Evolutionary conservation across 1,140 invertebrate genomes (phyloP).

Genomic region (Telenomus remus): DNA sequence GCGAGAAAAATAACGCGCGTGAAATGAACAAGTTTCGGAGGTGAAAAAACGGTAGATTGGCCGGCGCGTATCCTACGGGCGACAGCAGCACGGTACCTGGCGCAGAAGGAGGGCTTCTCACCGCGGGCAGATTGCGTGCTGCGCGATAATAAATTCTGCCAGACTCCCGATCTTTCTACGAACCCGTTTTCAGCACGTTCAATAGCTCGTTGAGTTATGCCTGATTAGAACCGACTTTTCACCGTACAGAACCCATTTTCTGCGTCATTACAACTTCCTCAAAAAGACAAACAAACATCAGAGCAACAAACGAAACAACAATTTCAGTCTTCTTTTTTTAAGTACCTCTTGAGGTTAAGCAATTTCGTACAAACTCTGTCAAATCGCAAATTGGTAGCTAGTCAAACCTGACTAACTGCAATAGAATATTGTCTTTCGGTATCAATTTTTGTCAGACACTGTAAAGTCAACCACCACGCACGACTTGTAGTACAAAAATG

Average conservation of each 20-base stretch:
- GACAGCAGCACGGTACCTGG: slow-evolving; percentile 13
- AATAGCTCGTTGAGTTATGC: slow-evolving; percentile 30
- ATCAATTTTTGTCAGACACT: too few species aligned
- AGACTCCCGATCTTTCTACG: slow-evolving; percentile 30
- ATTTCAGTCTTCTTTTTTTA: too few species aligned
- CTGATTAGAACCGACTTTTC: slow-evolving; percentile 32
- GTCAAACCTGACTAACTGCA: too few species aligned
- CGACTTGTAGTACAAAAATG: too few species aligned
- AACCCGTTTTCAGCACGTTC: slow-evolving; percentile 34
- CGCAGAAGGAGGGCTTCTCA: slow-evolving; percentile 16
- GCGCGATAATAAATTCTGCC: slow-evolving; percentile 26
- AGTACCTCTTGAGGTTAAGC: too few species aligned
- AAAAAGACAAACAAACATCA: neutral
- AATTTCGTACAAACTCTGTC: too few species aligned
- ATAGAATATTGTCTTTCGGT: too few species aligned
- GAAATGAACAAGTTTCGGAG: slow-evolving; percentile 6
- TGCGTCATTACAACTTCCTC: slow-evolving; percentile 4
- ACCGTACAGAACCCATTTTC: neutral
- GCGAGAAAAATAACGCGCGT: slow-evolving; percentile 42
- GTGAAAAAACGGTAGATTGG: slow-evolving; percentile 19
- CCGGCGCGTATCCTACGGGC: neutral
- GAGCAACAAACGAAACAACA: too few species aligned
- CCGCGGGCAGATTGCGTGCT: slow-evolving; percentile 34
- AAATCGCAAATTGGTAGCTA: too few species aligned
- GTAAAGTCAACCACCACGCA: too few species aligned